phyloP scores from a whole-genome alignment of 2,797 vertebrate species.

The Lagodon rhomboides region DNA sequence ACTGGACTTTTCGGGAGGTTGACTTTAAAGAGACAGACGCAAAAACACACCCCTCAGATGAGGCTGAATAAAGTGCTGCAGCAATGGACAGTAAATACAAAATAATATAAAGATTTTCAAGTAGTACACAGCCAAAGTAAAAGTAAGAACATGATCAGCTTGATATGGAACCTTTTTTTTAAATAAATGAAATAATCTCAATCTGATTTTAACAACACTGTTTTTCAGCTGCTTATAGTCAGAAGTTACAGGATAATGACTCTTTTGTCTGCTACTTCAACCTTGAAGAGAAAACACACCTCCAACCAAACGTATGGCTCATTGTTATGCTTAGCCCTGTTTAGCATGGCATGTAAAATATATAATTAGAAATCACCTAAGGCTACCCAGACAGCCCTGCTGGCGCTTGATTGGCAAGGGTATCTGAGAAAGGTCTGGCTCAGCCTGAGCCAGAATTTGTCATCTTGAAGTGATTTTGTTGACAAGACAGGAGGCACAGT shows the following conservation, averaged over 20 bases:
- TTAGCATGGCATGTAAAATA: conserved; percentile 66
- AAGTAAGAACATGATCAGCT: too few species aligned
- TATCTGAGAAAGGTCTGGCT: conserved; percentile 77
- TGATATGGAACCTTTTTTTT: too few species aligned
- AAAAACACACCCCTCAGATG: too few species aligned
- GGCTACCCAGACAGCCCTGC: conserved; percentile 75
- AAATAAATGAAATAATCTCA: background rate
- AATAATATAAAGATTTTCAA: too few species aligned
- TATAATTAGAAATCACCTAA: conserved; percentile 82
- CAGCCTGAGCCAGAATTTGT: conserved; percentile 77
- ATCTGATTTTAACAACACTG: conserved; percentile 14
- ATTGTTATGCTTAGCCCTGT: conserved; percentile 65
- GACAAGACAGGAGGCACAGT: conserved; percentile 84
- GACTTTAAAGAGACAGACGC: too few species aligned
- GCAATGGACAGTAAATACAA: too few species aligned
- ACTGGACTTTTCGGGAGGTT: too few species aligned
- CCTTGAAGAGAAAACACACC: conserved; percentile 65
- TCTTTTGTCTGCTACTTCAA: conserved; percentile 48
- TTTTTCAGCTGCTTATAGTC: conserved; percentile 6
- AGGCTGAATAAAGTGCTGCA: too few species aligned
- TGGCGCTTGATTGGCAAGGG: conserved; percentile 82
- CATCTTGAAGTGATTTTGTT: conserved; percentile 86
- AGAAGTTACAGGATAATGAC: conserved; percentile 29
- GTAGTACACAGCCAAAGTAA: too few species aligned
- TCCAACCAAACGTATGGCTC: conserved; percentile 56